Percentiles rank a stretch among this genome's conserved stretches.
Conservation (phyloP, 2,113 vertebrate genomes). For the Sylvicapra grimmia region DNA sequence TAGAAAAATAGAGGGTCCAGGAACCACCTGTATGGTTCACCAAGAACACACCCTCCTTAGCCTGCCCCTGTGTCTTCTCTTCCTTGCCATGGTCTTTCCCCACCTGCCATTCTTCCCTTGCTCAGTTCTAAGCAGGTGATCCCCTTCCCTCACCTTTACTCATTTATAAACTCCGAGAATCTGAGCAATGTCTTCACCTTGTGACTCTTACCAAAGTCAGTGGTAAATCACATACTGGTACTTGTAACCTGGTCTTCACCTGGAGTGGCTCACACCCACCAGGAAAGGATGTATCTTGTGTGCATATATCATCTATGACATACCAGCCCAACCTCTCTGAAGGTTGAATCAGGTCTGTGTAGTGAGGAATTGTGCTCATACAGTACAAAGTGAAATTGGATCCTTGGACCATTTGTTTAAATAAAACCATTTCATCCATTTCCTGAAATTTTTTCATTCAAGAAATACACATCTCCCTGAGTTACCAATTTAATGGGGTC, state of each 20-base stretch:
- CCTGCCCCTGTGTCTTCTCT: neutral
- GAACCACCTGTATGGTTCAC: neutral
- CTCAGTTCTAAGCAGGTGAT: neutral
- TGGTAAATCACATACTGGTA: accelerated
- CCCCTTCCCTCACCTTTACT: neutral
- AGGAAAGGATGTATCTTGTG: neutral
- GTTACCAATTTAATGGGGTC: neutral
- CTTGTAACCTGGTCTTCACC: neutral
- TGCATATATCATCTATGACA: neutral
- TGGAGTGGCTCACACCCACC: neutral
- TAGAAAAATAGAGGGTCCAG: neutral
- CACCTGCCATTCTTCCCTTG: neutral
- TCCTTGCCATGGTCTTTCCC: neutral
- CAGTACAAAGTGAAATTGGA: neutral
- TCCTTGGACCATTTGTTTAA: neutral
- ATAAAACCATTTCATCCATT: neutral
- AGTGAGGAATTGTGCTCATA: neutral
- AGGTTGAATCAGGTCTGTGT: neutral
- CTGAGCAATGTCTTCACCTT: neutral
- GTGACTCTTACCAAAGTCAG: constrained; percentile 2
- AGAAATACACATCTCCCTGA: neutral
- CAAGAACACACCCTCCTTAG: neutral
- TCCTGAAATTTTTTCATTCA: neutral
- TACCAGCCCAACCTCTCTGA: neutral
- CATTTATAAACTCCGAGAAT: neutral